Base-by-base conservation (phyloP, 2,113 vertebrate species). In the Sceloporus undulatus region DNA sequence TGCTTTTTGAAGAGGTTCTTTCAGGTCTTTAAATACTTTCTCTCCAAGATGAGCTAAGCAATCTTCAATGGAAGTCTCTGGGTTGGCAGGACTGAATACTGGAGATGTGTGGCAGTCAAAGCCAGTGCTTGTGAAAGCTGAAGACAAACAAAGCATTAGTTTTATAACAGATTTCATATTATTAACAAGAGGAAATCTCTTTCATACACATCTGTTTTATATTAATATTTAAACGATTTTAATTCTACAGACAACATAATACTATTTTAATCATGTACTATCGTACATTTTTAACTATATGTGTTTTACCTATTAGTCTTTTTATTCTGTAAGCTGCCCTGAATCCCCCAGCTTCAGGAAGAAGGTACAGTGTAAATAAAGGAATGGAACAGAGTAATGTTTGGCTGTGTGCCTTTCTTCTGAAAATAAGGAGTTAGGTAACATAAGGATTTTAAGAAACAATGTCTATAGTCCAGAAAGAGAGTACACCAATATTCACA, bases 61-160 rank as follows among this genome's bases (percentile, higher is more conserved):
- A 89, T 99, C 98, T 94, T 99, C 98, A 85, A 99, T 95, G 0
- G 98, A 98, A 92, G 94, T 98, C 89, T 98, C 98, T 1, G 98
- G 98, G 91, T 97, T 96, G 52, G 96, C 96, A 52, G 98, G 98
- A 94, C 96, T 98, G 95, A 99, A 99, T 92, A 99, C 98, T 4
- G 96, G 97, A 9, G 98, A 99, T 0, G 96, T 96, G 91, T 97
- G 97, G 84, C 96, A 97, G 94, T 99, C 98, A 91, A 98, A 99
- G 52, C 98, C 98, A 66, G 97, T 97, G 74, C 94, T 97, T 86
- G 96, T 94, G 91, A 97, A 98, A 52, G 97, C 98, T 99, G 92
- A 86, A 83, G 81, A 91, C 76, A 93, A 42, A 91, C 29, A 40
- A 10, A 75, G 91, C 88, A 88, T 38, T 0, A 82, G 19, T 62